Percentiles rank a stretch among this genome's conserved stretches.
Conservation (phyloP, 2,888 invertebrate genomes). For the Adela reaumurella region DNA sequence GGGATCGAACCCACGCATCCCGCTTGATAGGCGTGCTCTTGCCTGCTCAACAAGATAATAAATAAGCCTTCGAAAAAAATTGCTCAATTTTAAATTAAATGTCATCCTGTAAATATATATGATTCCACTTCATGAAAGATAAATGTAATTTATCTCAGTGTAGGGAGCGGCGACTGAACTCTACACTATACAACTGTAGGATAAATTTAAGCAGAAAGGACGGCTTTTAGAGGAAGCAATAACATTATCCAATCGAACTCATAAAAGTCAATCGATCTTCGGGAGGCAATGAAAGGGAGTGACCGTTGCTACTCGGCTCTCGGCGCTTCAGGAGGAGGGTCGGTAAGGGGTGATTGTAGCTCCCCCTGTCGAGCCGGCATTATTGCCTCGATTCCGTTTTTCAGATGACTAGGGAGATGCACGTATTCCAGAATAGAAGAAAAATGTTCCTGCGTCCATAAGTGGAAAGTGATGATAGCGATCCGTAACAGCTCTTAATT, state of each 20-base stretch:
- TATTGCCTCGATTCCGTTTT: slow-evolving; percentile 5
- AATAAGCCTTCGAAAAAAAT: no score
- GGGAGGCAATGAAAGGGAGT: slow-evolving; percentile 7
- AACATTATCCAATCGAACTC: slow-evolving; percentile 30
- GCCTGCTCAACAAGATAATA: no score
- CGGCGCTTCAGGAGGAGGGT: no score
- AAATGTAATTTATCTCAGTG: no score
- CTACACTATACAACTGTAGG: background rate
- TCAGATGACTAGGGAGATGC: background rate
- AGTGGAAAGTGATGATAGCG: no score
- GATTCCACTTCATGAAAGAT: no score
- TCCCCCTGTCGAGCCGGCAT: background rate
- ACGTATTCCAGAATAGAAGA: background rate
- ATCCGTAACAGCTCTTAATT: no score
- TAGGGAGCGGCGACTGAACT: background rate
- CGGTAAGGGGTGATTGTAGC: background rate
- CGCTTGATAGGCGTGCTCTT: no score
- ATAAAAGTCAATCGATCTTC: slow-evolving; percentile 30
- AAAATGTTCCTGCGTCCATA: no score
- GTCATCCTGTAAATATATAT: no score
- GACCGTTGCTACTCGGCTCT: background rate
- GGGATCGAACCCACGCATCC: no score
- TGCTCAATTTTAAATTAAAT: no score
- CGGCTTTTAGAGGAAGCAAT: slow-evolving; percentile 15
- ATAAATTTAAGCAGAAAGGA: background rate